Evolutionary conservation across 1,140 invertebrate species (phyloP), one percentile per base, ranked within the genome.

Genomic region (Panonychus citri): DNA sequence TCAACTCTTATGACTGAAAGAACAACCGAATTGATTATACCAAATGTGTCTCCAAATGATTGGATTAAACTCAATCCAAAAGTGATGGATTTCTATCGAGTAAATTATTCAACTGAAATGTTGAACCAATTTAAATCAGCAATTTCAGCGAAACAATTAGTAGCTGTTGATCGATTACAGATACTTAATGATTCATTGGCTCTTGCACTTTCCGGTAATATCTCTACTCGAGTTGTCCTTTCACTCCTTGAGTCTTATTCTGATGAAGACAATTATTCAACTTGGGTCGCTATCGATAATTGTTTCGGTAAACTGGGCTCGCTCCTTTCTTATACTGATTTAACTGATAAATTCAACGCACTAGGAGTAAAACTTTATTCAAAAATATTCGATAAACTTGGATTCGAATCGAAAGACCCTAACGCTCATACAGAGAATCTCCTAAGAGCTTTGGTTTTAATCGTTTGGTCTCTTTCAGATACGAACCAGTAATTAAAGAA

Each of bases 241-340:
- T 76, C 78, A 63, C 70, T 84, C 4, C 76, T 82, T 56, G 74
- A 80, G 59, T 81, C 85, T 0, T 91, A 83, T 67, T 74, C 76
- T 53, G 75, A 83, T 60, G 88, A 95, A 69, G 80, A 80, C 17
- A 82, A 89, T 68, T 94, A 84, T 69, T 88, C 85, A 0, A 88
- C 93, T 1, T 95, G 88, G 88, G 81, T 76, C 2, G 83, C 81
- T 15, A 82, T 95, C 59, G 76, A 77, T 19, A 81, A 79, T 63
- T 81, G 79, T 63, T 66, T 91, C 24, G 74, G 77, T 2, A 60
- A 82, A 66, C 71, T 93, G 17, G 75, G 77, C 19, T 71, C 78
- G 4, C 70, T 93, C 37, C 75, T 81, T 58, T 80, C 82, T 1
- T 79, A 88, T 67, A 82, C 85, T 0, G 79, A 84, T 17, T 76